phyloP scores from a whole-genome alignment of 2,113 vertebrate genomes.

The Poecilia latipinna region DNA sequence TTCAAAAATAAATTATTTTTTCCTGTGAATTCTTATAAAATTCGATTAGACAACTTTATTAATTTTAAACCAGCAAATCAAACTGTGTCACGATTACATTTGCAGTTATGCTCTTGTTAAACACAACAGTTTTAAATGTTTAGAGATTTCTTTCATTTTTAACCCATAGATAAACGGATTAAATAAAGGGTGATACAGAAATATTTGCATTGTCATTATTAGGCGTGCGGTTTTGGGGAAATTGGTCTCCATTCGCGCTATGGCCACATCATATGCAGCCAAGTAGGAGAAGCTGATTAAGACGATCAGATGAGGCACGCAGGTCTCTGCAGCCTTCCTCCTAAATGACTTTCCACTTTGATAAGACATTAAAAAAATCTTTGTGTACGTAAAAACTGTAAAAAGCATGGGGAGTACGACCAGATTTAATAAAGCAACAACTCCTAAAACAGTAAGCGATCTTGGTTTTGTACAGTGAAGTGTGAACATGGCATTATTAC shows the following conservation, averaged over 20 bases:
- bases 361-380: constrained; percentile 1
- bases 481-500: constrained; percentile 4
- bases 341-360: neutral
- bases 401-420: neutral
- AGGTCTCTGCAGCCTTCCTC: constrained; percentile 15
- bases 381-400: neutral
- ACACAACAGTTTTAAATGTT: neutral
- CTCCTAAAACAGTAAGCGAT: neutral
- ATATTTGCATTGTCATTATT: neutral
- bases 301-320: constrained; percentile 9
- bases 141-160: constrained; percentile 15
- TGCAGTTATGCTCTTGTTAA: neutral
- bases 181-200: constrained; percentile 7
- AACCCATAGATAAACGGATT: constrained; percentile 11
- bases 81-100: too few relatives aligned
- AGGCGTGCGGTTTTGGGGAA: neutral
- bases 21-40: too few relatives aligned
- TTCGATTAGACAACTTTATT: too few relatives aligned
- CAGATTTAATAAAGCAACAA: neutral
- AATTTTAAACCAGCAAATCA: neutral
- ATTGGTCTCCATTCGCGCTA: neutral
- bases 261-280: neutral
- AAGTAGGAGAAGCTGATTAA: constrained; percentile 4
- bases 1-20: too few relatives aligned
- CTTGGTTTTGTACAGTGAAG: neutral